Conservation (phyloP, 2,113 vertebrate species). For the Podarcis muralis region DNA sequence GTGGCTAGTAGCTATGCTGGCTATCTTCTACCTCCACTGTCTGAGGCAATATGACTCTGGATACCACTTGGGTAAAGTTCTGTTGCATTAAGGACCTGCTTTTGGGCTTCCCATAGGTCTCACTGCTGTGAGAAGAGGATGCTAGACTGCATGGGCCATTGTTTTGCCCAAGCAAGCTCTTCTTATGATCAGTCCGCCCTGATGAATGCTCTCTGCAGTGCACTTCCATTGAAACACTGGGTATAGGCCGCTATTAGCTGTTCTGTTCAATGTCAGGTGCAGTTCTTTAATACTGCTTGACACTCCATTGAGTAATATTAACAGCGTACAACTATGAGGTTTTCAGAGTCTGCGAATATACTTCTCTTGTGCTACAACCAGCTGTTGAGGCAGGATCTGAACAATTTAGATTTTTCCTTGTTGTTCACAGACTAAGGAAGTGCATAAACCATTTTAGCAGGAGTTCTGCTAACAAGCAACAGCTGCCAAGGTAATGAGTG, state of each 20-base stretch:
- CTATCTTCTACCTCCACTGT: no score
- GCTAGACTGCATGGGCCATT: no score
- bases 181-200: neutral
- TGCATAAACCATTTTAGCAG: neutral
- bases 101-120: no score
- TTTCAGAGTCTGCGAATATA: neutral
- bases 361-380: neutral
- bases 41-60: no score
- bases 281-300: neutral
- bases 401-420: neutral
- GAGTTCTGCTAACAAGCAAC: constrained; percentile 13
- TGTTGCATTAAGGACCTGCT: no score
- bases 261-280: neutral
- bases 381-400: neutral
- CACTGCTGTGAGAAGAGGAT: no score
- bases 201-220: neutral
- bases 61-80: no score
- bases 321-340: neutral
- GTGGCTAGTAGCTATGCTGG: no score
- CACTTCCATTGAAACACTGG: neutral
- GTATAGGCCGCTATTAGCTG: neutral
- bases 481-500: constrained; percentile 17
- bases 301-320: neutral
- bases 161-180: no score
- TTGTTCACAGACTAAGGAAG: neutral